phyloP scores from a whole-genome alignment of 1,140 invertebrate genomes.

The Sogatella furcifera region DNA sequence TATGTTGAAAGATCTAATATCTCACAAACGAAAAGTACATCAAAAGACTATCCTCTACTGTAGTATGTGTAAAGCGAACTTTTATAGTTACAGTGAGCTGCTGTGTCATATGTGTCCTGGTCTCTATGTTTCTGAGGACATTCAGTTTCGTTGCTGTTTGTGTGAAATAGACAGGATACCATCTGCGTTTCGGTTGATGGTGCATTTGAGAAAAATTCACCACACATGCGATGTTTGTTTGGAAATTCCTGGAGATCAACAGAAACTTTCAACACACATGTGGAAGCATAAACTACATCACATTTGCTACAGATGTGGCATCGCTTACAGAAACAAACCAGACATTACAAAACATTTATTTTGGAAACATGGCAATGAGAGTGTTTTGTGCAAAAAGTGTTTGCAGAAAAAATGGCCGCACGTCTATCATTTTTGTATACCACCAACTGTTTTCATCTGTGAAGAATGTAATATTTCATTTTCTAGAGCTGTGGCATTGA shows the following conservation, averaged over 20 bases:
- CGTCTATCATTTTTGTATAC: constrained; percentile 79
- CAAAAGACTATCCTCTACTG: constrained; percentile 66
- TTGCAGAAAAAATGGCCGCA: constrained; percentile 81
- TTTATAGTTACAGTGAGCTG: constrained; percentile 74
- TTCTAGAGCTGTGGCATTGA: constrained; percentile 60
- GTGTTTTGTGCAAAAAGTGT: constrained; percentile 71
- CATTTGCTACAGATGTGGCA: constrained; percentile 71
- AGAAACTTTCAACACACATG: constrained; percentile 67
- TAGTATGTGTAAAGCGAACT: constrained; percentile 75
- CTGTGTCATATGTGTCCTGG: constrained; percentile 75
- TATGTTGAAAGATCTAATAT: constrained; percentile 68
- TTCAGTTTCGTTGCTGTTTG: constrained; percentile 58
- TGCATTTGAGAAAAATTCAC: constrained; percentile 69
- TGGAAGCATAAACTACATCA: constrained; percentile 82
- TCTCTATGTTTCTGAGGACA: constrained; percentile 47
- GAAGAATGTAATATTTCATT: constrained; percentile 68
- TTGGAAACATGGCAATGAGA: constrained; percentile 84
- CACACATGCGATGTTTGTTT: constrained; percentile 75
- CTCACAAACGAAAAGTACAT: constrained; percentile 75
- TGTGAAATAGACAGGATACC: constrained; percentile 59
- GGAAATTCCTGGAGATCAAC: constrained; percentile 63
- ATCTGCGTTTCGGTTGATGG: constrained; percentile 75
- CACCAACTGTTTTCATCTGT: constrained; percentile 61
- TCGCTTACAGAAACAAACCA: constrained; percentile 72
- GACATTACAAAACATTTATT: constrained; percentile 79